phyloP scores from a whole-genome alignment of 2,888 invertebrate genomes.

The Matsumyia berberina region DNA sequence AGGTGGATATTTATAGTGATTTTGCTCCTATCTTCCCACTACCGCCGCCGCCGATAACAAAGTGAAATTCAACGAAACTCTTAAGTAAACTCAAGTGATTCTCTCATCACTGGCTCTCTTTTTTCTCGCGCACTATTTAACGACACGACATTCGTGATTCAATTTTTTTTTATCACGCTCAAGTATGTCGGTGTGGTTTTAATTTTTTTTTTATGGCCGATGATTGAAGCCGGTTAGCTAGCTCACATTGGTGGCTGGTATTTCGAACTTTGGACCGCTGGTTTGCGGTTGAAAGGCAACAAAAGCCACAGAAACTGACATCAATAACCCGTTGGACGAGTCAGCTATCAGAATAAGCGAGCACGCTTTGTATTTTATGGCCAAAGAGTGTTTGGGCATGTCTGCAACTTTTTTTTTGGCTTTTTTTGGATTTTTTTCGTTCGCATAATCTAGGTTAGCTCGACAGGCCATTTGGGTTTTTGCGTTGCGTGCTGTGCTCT shows the following conservation, averaged over 20 bases:
- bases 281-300: slow-evolving; percentile 35
- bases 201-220: slow-evolving; percentile 16
- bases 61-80: slow-evolving; percentile 29
- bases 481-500: slow-evolving; percentile 25
- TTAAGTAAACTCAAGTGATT: not conserved
- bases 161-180: not conserved
- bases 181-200: not conserved
- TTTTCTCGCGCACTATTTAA: not conserved
- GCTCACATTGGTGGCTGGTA: slow-evolving; percentile 47
- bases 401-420: slow-evolving; percentile 28
- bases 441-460: slow-evolving; percentile 59
- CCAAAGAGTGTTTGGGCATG: slow-evolving; percentile 29
- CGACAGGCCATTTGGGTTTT: slow-evolving; percentile 8
- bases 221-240: slow-evolving; percentile 55
- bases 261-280: slow-evolving; percentile 67
- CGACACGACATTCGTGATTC: slow-evolving; percentile 13
- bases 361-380: slow-evolving; percentile 9
- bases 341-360: slow-evolving; percentile 37
- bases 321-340: slow-evolving; percentile 69
- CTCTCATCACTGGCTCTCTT: not conserved
- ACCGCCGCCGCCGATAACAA: too few species aligned
- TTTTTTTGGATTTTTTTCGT: slow-evolving; percentile 14
- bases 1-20: slow-evolving; percentile 28
- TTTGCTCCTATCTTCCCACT: not conserved
- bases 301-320: slow-evolving; percentile 53